Evolutionary conservation across 2,888 invertebrate species (phyloP), one percentile per base, ranked within the genome.

Genomic region (Cistogaster globosa): DNA sequence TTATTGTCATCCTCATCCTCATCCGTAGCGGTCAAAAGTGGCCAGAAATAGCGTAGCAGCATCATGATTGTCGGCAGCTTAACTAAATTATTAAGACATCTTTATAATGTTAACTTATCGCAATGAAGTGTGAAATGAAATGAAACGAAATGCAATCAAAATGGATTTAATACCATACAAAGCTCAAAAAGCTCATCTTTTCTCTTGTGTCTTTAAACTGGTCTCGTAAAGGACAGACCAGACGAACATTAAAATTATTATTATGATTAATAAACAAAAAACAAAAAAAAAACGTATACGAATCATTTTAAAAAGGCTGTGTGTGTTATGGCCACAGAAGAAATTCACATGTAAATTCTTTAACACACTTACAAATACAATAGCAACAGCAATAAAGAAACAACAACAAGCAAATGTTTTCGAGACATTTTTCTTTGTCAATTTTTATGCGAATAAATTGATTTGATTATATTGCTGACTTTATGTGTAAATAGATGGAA

Each of bases 41-140:
- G 90, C 88, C 84, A 87, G 86, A 88, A 90, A 87, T 87, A 87
- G 88, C 88, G 87, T 88, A 88, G 82, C 86, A 88, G 58, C 75
- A 69, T 63, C 83, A 75, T 63, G 68, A 74, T 85, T 85, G 78
- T 71, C 82, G 84, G 78, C 88, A 86, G 88, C 90, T 89, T 89
- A 90, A 90, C 89, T 91, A 90, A 91, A 90, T 91, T 91, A 90
- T 91, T 90, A 90, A 90, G 90, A 90, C 90, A 90, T 90, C 90
- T 91, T 91, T 90, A 91, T 90, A 88, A 90, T 79, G 88, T 89
- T 89, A 85, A 82, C 82, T 85, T 85, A 90, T 90, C 91, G 90
- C 91, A 90, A 90, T 91, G 91, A 90, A 90, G 90, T 90, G 90
- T 90, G 90, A 90, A 91, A 89, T 90, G 90, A 86, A 87, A 87